phyloP scores from a whole-genome alignment of 2,888 invertebrate genomes.

The Falcaria lacertinaria region DNA sequence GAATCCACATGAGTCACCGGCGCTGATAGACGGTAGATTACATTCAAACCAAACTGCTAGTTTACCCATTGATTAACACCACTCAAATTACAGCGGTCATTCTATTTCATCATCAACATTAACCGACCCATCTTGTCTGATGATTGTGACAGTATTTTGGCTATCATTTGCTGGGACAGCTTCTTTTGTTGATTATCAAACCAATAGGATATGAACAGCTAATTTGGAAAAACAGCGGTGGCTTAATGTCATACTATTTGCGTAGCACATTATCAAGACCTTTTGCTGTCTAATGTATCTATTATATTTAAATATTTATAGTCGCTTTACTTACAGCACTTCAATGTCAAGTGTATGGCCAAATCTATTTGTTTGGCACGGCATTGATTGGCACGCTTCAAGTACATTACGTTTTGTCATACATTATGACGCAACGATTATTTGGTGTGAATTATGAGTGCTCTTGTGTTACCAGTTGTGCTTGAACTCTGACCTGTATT shows the following conservation, averaged over 20 bases:
- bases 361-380: slow-evolving; percentile 33
- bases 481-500: slow-evolving; percentile 26
- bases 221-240: no score
- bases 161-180: no score
- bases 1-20: slow-evolving; percentile 37
- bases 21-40: slow-evolving; percentile 35
- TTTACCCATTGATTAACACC: slow-evolving; percentile 14
- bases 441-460: slow-evolving; percentile 41
- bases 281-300: background rate
- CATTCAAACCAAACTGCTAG: slow-evolving; percentile 37
- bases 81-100: no score
- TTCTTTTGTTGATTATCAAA: no score
- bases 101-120: no score
- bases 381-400: slow-evolving; percentile 43
- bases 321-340: background rate
- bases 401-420: slow-evolving; percentile 30
- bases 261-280: background rate
- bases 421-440: slow-evolving; percentile 40
- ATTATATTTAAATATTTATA: background rate
- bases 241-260: background rate
- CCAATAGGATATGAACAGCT: no score
- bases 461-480: slow-evolving; percentile 32
- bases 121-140: no score
- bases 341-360: slow-evolving; percentile 10
- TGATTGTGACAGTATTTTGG: no score